Conservation (phyloP, 2,888 invertebrate species). For the Cosmopolites sordidus region DNA sequence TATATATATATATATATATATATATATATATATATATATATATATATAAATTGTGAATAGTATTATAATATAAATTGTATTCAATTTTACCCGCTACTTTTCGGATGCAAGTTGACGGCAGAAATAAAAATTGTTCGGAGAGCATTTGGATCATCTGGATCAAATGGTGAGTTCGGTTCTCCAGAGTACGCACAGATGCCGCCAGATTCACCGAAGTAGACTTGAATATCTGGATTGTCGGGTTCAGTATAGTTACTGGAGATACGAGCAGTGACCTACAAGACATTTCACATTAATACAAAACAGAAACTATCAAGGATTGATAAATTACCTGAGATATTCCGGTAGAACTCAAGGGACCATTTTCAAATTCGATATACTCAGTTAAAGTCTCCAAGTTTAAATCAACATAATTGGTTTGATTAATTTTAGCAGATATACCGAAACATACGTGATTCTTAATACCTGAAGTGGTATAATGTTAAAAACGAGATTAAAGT, state of each 20-base stretch:
- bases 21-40: too few relatives aligned
- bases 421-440: conserved; percentile 34
- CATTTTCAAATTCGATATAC: conserved; percentile 54
- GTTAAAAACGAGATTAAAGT: too few relatives aligned
- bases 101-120: conserved; percentile 59
- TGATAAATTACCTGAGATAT: conserved; percentile 12
- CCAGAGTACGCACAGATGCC: conserved; percentile 54
- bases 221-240: conserved; percentile 60
- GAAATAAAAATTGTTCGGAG: conserved; percentile 45
- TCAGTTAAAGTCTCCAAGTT: conserved; percentile 57
- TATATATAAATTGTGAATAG: too few relatives aligned
- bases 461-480: conserved; percentile 54
- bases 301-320: too few relatives aligned
- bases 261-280: conserved; percentile 22
- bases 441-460: conserved; percentile 63
- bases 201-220: conserved; percentile 60
- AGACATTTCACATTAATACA: background rate
- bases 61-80: too few relatives aligned
- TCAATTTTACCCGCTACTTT: conserved; percentile 59
- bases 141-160: conserved; percentile 36
- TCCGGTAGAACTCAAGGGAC: too few relatives aligned
- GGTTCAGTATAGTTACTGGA: conserved; percentile 30
- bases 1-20: too few relatives aligned
- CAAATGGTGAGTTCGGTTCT: conserved; percentile 41
- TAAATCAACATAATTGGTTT: conserved; percentile 44